Conservation (phyloP, 2,888 invertebrate genomes). For the Drosophila trichaetosa region DNA sequence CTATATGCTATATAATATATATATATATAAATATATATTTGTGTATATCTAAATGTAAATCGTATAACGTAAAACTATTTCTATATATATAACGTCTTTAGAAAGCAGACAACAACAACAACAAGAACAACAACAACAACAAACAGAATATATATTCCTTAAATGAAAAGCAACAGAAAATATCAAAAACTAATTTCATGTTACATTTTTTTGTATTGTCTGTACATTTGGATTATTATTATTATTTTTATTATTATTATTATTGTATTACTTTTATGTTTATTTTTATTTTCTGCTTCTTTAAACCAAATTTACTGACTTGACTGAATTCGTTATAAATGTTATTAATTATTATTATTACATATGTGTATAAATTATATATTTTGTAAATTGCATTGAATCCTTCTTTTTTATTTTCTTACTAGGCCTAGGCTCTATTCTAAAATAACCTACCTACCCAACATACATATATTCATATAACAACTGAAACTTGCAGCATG, state of each 20-base stretch:
- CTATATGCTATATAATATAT: slow-evolving; percentile 23
- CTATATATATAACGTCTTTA: slow-evolving; percentile 33
- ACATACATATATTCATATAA: slow-evolving; percentile 7
- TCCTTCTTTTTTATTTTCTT: slow-evolving; percentile 46
- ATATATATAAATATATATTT: slow-evolving; percentile 32
- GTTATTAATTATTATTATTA: slow-evolving; percentile 73
- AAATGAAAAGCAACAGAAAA: slow-evolving; percentile 41
- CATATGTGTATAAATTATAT: slow-evolving; percentile 62
- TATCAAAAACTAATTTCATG: slow-evolving; percentile 25
- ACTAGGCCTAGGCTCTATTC: slow-evolving; percentile 16
- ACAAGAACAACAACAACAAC: slow-evolving; percentile 14
- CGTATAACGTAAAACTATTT: slow-evolving; percentile 39
- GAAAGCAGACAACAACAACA: slow-evolving; percentile 41
- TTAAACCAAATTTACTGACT: slow-evolving; percentile 80
- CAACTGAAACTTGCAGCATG: slow-evolving; percentile 7
- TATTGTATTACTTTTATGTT: slow-evolving; percentile 51
- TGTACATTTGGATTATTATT: slow-evolving; percentile 50
- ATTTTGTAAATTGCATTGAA: slow-evolving; percentile 70
- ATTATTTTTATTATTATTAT: slow-evolving; percentile 31
- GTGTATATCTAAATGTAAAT: slow-evolving; percentile 70
- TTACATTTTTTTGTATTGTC: slow-evolving; percentile 44
- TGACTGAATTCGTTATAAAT: slow-evolving; percentile 81
- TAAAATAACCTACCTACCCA: slow-evolving; percentile 17
- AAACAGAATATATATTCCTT: slow-evolving; percentile 42
- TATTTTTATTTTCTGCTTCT: slow-evolving; percentile 67